Percentiles rank a stretch among this genome's conserved stretches.
Evolutionary conservation across 2,797 vertebrate genomes (phyloP).

Genomic region (Danionella dracula): DNA sequence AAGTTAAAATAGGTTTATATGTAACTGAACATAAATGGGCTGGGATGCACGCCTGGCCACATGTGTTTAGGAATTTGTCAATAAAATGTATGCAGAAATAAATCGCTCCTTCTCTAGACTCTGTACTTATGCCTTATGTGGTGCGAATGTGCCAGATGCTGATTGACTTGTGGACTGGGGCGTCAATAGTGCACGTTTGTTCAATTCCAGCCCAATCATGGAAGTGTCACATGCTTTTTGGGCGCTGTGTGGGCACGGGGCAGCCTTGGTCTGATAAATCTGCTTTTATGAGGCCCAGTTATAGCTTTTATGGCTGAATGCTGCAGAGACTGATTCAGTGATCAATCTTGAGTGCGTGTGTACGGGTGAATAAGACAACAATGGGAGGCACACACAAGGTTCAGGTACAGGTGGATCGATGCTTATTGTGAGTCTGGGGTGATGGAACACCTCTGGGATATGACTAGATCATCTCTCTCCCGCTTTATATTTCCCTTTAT

Average conservation of each 20-base stretch:
- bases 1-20: constrained; percentile 67
- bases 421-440: constrained; percentile 55
- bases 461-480: constrained; percentile 69
- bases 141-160: constrained; percentile 35
- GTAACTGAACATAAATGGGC: constrained; percentile 57
- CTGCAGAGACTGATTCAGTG: constrained; percentile 75
- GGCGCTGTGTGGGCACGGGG: constrained; percentile 57
- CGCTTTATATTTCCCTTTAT: constrained; percentile 29
- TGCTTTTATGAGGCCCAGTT: constrained; percentile 78
- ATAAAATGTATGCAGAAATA: constrained; percentile 17
- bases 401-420: constrained; percentile 49
- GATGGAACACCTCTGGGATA: constrained; percentile 69
- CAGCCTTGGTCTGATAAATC: constrained; percentile 67
- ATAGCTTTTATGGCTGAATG: constrained; percentile 72
- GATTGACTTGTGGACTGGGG: constrained; percentile 66
- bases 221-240: constrained; percentile 74
- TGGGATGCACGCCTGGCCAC: constrained; percentile 29
- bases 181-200: constrained; percentile 68
- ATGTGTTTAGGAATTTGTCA: constrained; percentile 26
- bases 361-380: background rate
- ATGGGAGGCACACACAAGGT: background rate
- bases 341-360: constrained; percentile 74
- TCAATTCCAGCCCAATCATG: constrained; percentile 76
- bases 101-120: background rate
- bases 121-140: background rate